Evolutionary conservation across 2,797 vertebrate species (phyloP).

Genomic region (Gorsachius magnificus): DNA sequence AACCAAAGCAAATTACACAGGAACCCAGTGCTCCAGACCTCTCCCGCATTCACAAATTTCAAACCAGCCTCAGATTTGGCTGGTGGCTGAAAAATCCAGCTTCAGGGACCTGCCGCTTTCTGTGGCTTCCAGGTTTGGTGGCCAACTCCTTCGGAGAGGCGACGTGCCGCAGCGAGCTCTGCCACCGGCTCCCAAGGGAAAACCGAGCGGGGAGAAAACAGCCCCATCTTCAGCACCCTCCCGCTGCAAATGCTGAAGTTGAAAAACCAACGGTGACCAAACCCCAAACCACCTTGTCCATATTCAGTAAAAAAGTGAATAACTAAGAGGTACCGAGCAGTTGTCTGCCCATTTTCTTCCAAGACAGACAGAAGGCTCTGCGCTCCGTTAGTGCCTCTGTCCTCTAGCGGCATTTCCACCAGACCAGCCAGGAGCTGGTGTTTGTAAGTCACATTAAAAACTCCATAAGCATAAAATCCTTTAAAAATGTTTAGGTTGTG

Average conservation of each 20-base stretch:
- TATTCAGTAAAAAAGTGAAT: not conserved
- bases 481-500: not conserved
- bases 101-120: not conserved
- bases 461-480: not conserved
- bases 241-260: not conserved
- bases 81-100: not conserved
- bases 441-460: not conserved
- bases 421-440: not conserved
- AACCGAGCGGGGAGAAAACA: not conserved
- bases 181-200: not conserved
- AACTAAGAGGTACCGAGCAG: not conserved
- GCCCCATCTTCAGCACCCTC: not conserved
- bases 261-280: not conserved
- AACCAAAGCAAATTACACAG: not conserved
- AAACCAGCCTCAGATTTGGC: not conserved
- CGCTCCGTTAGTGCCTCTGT: not conserved
- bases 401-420: not conserved
- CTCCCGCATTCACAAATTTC: not conserved
- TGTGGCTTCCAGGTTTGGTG: not conserved
- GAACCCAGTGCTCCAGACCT: not conserved
- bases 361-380: not conserved
- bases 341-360: not conserved
- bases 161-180: fast-evolving
- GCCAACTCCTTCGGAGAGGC: fast-evolving
- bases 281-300: not conserved